Evolutionary conservation across 2,113 vertebrate genomes (phyloP).

Genomic region (Dissostichus mawsoni): DNA sequence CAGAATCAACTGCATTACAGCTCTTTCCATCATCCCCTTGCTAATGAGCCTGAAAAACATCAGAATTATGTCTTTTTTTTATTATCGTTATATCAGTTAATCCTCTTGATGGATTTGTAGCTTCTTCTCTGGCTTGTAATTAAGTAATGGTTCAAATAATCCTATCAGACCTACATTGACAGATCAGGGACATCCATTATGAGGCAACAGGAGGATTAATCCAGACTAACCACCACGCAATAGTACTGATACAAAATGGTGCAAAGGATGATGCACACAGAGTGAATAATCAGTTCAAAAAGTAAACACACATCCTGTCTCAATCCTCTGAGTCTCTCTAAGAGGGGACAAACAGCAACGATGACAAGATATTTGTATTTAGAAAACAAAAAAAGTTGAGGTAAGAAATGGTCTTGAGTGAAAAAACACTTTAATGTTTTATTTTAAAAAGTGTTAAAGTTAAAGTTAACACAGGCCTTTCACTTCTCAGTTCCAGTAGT

Average conservation of each 20-base stretch:
- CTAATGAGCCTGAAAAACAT: slow-evolving; percentile 50
- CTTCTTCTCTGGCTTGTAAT: slow-evolving; percentile 69
- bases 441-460: too few relatives aligned
- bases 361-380: neutral
- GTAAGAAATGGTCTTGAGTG: neutral
- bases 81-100: slow-evolving; percentile 58
- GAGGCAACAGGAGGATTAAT: slow-evolving; percentile 51
- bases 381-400: neutral
- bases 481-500: neutral
- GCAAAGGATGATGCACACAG: neutral
- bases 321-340: neutral
- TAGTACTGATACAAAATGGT: slow-evolving; percentile 1
- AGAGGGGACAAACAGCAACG: neutral
- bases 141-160: slow-evolving; percentile 80
- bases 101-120: slow-evolving; percentile 66
- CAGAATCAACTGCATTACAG: slow-evolving; percentile 23
- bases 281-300: too few relatives aligned
- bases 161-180: slow-evolving; percentile 49
- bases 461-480: neutral
- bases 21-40: slow-evolving; percentile 32
- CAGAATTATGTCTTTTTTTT: slow-evolving; percentile 56
- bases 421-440: neutral
- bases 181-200: slow-evolving; percentile 39
- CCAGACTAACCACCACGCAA: slow-evolving; percentile 29
- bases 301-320: neutral